Base-by-base conservation (phyloP, 2,888 invertebrate genomes). In the Norana najaformis region DNA sequence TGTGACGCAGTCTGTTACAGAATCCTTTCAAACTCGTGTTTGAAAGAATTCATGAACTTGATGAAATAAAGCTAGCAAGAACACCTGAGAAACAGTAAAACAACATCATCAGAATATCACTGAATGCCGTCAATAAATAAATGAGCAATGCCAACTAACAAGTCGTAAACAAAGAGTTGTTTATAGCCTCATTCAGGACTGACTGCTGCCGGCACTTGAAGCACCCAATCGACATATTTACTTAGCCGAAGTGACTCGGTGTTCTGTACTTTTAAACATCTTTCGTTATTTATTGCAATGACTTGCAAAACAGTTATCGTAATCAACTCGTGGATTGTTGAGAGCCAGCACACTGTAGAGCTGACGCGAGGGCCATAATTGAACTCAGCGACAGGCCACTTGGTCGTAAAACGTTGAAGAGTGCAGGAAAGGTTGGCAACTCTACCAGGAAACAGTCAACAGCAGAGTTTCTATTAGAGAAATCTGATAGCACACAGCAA, bases 361-460 rank as follows among this genome's bases (percentile, higher is more conserved):
- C 90, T 30, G 69, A 20, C 3, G 90, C 39, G 36, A 91, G 53
- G 0, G 91, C 85, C 91, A 91, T 90, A 39, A 90, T 89, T 39
- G 91, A 88, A 38, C 89, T 83, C 35, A 90, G 39, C 16, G 91
- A 90, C 88, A 91, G 82, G 23, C 91, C 90, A 39, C 47, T 88
- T 18, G 90, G 91, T 69, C 88, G 39, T 83, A 91, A 53, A 83
- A 90, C n/a, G n/a, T 82, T 82, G 90, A 90, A 91, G n/a, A 91
- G 88, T 88, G 90, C 89, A 8, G 90, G 91, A 89, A 91, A 91
- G 35, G 53, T 90, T 34, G 89, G 90, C 20, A 83, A 35, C 35
- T 89, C 91, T 91, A 88, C 35, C 89, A 88, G 6, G 53, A 34
- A 90, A 30, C 36, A 20, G 47, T 35, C 35, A 20, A 37, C 36